These are phyloP conservation scores for Propsilocerus akamusi DNA, from an alignment of 1,140 invertebrate species.

Conservation along the genomic window DNA sequence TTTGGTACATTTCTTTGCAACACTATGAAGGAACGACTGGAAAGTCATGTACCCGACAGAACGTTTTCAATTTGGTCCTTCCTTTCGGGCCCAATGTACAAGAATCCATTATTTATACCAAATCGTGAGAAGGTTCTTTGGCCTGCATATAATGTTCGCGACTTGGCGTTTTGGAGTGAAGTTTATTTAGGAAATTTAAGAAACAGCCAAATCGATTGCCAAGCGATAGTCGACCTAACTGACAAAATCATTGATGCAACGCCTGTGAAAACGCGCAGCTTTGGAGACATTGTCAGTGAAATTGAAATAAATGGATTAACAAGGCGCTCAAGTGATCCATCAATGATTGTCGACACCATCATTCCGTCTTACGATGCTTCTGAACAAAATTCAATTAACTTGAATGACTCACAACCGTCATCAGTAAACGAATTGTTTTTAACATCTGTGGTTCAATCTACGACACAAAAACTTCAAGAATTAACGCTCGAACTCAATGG, in stretches of 20 bases:
- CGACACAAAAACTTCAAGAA: no score
- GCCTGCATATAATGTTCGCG: conserved; percentile 66
- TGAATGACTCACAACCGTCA: no score
- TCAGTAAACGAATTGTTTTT: no score
- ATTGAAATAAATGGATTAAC: not conserved
- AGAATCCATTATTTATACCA: conserved; percentile 68
- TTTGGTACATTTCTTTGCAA: conserved; percentile 97
- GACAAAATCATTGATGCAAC: conserved; percentile 9
- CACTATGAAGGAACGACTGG: conserved; percentile 52
- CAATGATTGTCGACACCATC: not conserved
- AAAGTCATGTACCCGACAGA: conserved; percentile 41
- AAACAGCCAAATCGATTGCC: no score
- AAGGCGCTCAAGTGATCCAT: not conserved
- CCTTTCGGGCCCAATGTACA: conserved; percentile 54
- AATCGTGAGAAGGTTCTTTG: conserved; percentile 47
- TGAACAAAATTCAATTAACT: no score
- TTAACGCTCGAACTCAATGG: no score
- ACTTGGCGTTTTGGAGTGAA: conserved; percentile 66
- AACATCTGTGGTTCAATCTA: no score
- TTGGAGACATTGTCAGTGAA: not conserved
- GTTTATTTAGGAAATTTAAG: conserved; percentile 56
- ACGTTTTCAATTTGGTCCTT: conserved; percentile 82
- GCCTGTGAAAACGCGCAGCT: conserved; percentile 6
- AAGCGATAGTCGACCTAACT: conserved; percentile 6
- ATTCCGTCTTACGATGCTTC: no score